These are phyloP conservation scores for Helicoverpa zea DNA, from an alignment of 1,140 invertebrate species.

Conservation along the genomic window DNA sequence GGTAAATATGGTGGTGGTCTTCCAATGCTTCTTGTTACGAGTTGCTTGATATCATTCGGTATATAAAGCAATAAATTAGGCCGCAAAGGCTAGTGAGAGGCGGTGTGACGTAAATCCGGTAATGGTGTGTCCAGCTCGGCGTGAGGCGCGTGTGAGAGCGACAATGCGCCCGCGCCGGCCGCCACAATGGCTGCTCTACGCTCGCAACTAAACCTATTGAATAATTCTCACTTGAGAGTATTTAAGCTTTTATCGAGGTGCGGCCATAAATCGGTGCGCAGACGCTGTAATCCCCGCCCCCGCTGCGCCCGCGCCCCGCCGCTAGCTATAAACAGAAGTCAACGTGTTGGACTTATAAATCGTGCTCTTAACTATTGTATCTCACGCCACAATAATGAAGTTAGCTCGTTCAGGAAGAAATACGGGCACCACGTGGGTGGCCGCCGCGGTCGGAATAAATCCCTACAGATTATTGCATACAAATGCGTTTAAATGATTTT, in stretches of 20 bases:
- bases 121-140: conserved; percentile 17
- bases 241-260: conserved; percentile 86
- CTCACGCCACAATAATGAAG: conserved; percentile 86
- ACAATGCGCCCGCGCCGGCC: conserved; percentile 38
- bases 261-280: conserved; percentile 83
- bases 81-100: conserved; percentile 26
- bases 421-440: conserved; percentile 84
- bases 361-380: conserved; percentile 86
- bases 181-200: conserved; percentile 63
- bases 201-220: conserved; percentile 71
- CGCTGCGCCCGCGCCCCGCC: conserved; percentile 72
- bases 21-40: conserved; percentile 24
- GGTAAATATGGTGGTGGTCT: conserved; percentile 13
- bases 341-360: conserved; percentile 86
- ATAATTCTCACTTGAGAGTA: conserved; percentile 81
- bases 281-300: conserved; percentile 80
- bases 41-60: conserved; percentile 19
- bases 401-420: conserved; percentile 85
- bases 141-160: conserved; percentile 23
- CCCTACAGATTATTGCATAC: conserved; percentile 78
- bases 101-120: conserved; percentile 44
- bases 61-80: conserved; percentile 29
- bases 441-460: conserved; percentile 76
- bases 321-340: conserved; percentile 86
- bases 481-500: conserved; percentile 77